These are phyloP conservation scores for Mesorhabditis belari DNA, from an alignment of 2,888 invertebrate genomes.

Conservation along the genomic window DNA sequence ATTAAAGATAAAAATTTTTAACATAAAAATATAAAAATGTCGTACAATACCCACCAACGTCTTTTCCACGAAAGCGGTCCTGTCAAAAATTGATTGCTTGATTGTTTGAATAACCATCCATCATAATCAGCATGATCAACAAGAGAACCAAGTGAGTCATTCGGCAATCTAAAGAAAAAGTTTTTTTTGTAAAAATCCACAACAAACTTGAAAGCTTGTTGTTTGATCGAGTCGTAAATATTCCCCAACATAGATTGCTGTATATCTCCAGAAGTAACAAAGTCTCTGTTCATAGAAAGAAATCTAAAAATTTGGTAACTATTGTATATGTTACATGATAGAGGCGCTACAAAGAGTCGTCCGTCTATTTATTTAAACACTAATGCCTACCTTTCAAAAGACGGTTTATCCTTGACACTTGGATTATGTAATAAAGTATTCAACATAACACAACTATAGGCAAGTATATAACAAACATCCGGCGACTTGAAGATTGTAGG, in stretches of 20 bases:
- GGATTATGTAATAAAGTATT: slow-evolving; percentile 37
- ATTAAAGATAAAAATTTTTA: neutral
- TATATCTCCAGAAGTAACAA: neutral
- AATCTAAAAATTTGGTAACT: neutral
- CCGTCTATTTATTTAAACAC: slow-evolving; percentile 18
- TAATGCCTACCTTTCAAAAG: slow-evolving; percentile 21
- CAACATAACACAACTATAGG: slow-evolving; percentile 37
- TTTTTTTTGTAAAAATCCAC: neutral
- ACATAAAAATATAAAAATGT: neutral
- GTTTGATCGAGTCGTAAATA: slow-evolving; percentile 6
- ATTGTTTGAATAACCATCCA: slow-evolving; percentile 40
- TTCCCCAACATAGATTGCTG: neutral
- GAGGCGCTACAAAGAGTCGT: neutral
- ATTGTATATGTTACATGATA: neutral
- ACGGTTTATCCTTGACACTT: slow-evolving; percentile 28
- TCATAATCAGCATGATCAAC: slow-evolving; percentile 19
- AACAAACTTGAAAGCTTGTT: slow-evolving; percentile 9
- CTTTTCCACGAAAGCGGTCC: slow-evolving; percentile 37
- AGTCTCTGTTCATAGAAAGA: neutral
- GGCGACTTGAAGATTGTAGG: slow-evolving; percentile 13
- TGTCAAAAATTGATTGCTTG: slow-evolving; percentile 26
- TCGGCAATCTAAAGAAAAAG: slow-evolving; percentile 5
- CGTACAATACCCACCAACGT: slow-evolving; percentile 19
- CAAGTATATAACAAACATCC: slow-evolving; percentile 28
- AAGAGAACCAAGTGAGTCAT: slow-evolving; percentile 1